Conservation (phyloP, 2,113 vertebrate genomes). For the Peromyscus leucopus region DNA sequence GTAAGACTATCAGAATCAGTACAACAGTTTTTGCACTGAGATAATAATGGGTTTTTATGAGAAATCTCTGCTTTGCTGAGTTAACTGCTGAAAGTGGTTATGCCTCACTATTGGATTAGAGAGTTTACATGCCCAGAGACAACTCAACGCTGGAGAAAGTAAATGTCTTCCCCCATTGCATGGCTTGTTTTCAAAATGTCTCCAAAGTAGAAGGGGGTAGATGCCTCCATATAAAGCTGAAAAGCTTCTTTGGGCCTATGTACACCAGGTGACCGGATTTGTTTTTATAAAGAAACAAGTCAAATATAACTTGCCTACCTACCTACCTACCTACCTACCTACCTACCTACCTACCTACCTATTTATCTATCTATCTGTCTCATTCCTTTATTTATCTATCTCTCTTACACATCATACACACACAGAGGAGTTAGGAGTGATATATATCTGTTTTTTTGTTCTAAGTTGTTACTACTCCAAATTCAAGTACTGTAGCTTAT, state of each 20-base stretch:
- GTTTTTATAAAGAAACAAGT: conserved; percentile 3
- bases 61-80: conserved; percentile 47
- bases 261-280: background rate
- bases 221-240: background rate
- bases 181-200: background rate
- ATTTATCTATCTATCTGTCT: background rate
- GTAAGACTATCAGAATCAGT: conserved; percentile 29
- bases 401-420: background rate
- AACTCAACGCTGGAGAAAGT: conserved; percentile 19
- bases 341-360: no score
- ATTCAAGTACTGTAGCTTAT: background rate
- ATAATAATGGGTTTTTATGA: conserved; percentile 35
- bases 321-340: background rate
- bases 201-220: background rate
- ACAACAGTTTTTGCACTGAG: background rate
- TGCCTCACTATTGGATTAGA: conserved; percentile 22
- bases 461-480: background rate
- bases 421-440: background rate
- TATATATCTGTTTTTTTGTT: background rate
- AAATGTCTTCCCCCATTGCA: background rate
- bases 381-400: background rate
- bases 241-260: background rate
- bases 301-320: background rate
- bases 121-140: background rate
- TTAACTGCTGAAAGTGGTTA: conserved; percentile 45